phyloP scores from a whole-genome alignment of 64 coral and sea anemone species.

The Catalaphyllia jardinei region DNA sequence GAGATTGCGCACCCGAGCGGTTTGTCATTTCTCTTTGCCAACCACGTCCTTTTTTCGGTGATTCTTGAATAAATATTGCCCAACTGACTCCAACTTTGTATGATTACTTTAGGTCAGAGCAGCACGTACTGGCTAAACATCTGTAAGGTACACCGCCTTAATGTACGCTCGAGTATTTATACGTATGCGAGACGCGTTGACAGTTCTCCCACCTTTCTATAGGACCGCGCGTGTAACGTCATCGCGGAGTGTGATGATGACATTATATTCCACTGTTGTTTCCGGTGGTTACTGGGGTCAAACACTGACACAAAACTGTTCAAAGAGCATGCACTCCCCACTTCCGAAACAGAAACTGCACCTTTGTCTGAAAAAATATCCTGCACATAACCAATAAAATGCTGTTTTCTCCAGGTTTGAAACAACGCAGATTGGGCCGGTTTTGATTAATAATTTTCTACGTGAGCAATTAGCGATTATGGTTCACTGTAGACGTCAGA shows the following conservation, averaged over 20 bases:
- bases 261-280: neutral
- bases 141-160: neutral
- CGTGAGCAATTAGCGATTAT: conserved; percentile 13
- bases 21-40: conserved; percentile 2
- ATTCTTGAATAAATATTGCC: conserved; percentile 1
- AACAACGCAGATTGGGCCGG: neutral
- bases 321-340: neutral
- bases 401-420: neutral
- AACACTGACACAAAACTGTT: neutral
- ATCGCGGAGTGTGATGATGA: conserved; percentile 1
- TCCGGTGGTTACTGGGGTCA: conserved; percentile 17
- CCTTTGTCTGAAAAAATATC: neutral
- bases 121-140: neutral
- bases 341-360: neutral
- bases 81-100: neutral
- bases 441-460: neutral
- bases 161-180: neutral
- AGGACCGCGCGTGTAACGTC: conserved; percentile 25
- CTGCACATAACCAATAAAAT: neutral
- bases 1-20: neutral
- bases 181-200: neutral
- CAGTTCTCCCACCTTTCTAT: conserved; percentile 14
- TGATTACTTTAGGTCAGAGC: neutral
- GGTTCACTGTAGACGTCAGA: neutral
- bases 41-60: neutral